Base-by-base conservation (phyloP, 1,140 invertebrate species). In the Calephelis virginiensis region DNA sequence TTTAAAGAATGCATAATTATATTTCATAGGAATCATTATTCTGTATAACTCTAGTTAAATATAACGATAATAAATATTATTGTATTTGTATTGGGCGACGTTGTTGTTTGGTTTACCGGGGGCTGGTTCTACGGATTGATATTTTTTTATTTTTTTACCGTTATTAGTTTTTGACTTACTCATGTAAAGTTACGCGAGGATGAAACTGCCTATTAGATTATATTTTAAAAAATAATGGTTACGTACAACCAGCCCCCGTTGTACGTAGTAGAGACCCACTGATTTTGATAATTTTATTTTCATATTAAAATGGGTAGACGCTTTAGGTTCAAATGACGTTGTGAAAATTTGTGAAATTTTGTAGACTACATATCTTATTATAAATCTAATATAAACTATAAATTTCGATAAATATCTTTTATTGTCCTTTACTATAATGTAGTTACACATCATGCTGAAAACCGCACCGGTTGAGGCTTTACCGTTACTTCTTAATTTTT, bases 11-110 rank as follows among this genome's bases (percentile, higher is more conserved):
- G 85, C 86, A 90, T 89, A 91, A 92, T 92, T 92, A 92, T 92
- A 92, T 92, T 92, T 92, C 90, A 92, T 92, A 92, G 90, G 90
- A 92, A 92, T 91, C 90, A 92, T 92, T 91, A 92, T 92, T 92
- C 91, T 91, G 90, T 91, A 92, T 92, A 91, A 92, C 88, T 92
- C 88, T 92, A 92, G 91, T 91, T 92, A 92, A 92, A 89, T 92
- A 90, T 92, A 91, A 92, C 85, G 81, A 90, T 92, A 89, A 90
- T 90, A 86, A 89, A 90, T 86, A 86, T 81, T 71, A 85, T 86
- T 87, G 88, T 92, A 89, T 90, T 87, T 90, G 91, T 91, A 89
- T 84, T 76, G 81, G 77, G 78, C 75, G 78, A 82, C 70, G 81
- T 82, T 82, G 85, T 89, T 85, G 81, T 88, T 86, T 89, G 75